Evolutionary conservation across 2,888 invertebrate species (phyloP).

Genomic region (Idaea aversata): DNA sequence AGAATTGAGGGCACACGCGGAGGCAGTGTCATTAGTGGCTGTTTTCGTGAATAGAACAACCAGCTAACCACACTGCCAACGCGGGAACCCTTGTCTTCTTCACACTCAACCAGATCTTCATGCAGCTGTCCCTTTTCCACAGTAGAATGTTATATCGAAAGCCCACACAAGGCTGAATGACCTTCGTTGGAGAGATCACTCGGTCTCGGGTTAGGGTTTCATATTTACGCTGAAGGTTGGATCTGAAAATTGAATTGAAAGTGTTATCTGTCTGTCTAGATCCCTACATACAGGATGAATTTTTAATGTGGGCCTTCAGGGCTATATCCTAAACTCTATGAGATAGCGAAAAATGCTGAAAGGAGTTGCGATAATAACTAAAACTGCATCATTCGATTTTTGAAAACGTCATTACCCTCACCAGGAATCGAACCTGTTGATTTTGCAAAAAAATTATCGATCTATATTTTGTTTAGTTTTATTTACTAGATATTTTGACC

Average conservation of each 20-base stretch:
- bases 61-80: constrained; percentile 99
- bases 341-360: too few species aligned
- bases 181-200: constrained; percentile 16
- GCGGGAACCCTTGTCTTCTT: constrained; percentile 78
- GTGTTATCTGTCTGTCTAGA: neutral
- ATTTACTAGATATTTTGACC: too few species aligned
- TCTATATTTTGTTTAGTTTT: too few species aligned
- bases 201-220: constrained; percentile 21
- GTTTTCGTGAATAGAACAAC: constrained; percentile 91
- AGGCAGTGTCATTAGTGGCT: constrained; percentile 98
- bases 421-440: too few species aligned
- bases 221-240: constrained; percentile 11
- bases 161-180: constrained; percentile 21
- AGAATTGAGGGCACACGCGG: constrained; percentile 82
- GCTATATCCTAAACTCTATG: too few species aligned
- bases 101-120: constrained; percentile 8
- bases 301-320: too few species aligned
- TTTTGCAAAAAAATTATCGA: too few species aligned
- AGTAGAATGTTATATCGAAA: constrained; percentile 15
- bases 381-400: too few species aligned
- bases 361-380: too few species aligned
- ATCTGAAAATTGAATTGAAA: constrained; percentile 15
- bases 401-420: too few species aligned
- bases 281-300: neutral
- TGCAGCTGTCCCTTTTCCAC: constrained; percentile 3